Conservation (phyloP, 2,888 invertebrate genomes). For the Lasius platythorax region DNA sequence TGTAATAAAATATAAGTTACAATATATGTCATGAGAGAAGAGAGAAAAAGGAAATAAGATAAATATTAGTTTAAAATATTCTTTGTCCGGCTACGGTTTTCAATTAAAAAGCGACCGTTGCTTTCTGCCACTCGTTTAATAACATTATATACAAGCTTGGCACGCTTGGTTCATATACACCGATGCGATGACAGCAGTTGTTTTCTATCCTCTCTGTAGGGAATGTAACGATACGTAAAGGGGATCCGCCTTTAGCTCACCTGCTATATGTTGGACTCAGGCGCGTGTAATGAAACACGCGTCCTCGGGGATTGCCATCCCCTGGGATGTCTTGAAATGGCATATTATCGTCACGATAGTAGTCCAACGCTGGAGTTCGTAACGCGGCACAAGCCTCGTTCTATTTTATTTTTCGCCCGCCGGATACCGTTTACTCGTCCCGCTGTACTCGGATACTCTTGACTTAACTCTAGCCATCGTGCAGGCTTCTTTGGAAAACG, state of each 20-base stretch:
- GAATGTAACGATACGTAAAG: slow-evolving; percentile 21
- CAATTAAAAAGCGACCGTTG: neutral
- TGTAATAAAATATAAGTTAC: neutral
- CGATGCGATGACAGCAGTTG: slow-evolving; percentile 2
- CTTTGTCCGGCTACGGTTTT: neutral
- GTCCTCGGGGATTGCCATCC: slow-evolving; percentile 18
- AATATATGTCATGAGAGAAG: neutral
- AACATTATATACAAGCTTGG: neutral
- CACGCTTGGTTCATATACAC: neutral
- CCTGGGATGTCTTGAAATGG: slow-evolving; percentile 46
- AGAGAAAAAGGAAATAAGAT: neutral
- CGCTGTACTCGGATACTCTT: slow-evolving; percentile 56
- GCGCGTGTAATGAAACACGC: slow-evolving; percentile 51
- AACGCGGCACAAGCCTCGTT: neutral
- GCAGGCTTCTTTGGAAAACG: slow-evolving; percentile 54
- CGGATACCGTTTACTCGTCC: slow-evolving; percentile 23
- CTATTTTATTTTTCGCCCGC: slow-evolving; percentile 28
- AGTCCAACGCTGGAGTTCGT: slow-evolving; percentile 4
- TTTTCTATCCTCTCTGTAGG: neutral
- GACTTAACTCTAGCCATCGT: slow-evolving; percentile 56
- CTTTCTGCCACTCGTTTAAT: neutral
- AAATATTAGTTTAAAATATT: slow-evolving; percentile 5
- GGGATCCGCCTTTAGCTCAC: slow-evolving; percentile 27
- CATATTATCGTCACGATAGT: slow-evolving; percentile 46
- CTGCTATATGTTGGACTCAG: slow-evolving; percentile 19